A percentile compares a stretch with the other conserved stretches of the same genome.
phyloP scores from a whole-genome alignment of 92 coral and sea anemone species.

The Chrysogorgia sp. region DNA sequence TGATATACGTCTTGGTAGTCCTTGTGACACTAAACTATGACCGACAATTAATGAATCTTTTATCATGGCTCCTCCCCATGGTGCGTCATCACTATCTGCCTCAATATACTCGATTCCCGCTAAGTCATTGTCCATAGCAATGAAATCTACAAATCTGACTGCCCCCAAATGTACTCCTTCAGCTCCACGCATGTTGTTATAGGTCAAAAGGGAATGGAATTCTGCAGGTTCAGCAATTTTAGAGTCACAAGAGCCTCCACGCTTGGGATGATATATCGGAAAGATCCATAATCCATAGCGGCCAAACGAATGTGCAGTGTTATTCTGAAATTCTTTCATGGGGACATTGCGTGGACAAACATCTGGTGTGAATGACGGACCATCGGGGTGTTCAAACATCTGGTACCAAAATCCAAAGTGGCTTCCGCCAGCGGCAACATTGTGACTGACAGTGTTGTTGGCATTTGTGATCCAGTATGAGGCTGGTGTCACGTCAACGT shows the following conservation, averaged over 20 bases:
- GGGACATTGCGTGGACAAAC: conserved; percentile 83
- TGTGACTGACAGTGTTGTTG: conserved; percentile 67
- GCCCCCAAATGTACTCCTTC: conserved; percentile 77
- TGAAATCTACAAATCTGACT: conserved; percentile 75
- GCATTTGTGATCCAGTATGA: conserved; percentile 94
- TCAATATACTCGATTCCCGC: conserved; percentile 83
- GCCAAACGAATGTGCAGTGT: conserved; percentile 92
- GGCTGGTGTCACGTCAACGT: conserved; percentile 87
- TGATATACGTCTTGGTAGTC: conserved; percentile 51
- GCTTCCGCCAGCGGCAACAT: conserved; percentile 65
- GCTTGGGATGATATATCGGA: conserved; percentile 71
- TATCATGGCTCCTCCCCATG: conserved; percentile 83
- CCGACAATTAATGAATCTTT: conserved; percentile 81
- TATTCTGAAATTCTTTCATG: conserved; percentile 79
- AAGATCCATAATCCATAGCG: conserved; percentile 95
- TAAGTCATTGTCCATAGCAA: conserved; percentile 73
- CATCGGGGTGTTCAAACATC: conserved; percentile 84
- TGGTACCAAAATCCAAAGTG: conserved; percentile 95
- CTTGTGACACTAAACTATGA: conserved; percentile 52
- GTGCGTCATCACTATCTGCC: conserved; percentile 49
- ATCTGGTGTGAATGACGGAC: conserved; percentile 81
- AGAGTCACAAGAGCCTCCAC: conserved; percentile 54
- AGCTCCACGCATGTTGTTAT: conserved; percentile 87
- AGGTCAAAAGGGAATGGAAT: conserved; percentile 74
- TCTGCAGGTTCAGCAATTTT: conserved; percentile 68